Conservation (phyloP, 64 coral and sea anemone species). For the Montipora foliosa region DNA sequence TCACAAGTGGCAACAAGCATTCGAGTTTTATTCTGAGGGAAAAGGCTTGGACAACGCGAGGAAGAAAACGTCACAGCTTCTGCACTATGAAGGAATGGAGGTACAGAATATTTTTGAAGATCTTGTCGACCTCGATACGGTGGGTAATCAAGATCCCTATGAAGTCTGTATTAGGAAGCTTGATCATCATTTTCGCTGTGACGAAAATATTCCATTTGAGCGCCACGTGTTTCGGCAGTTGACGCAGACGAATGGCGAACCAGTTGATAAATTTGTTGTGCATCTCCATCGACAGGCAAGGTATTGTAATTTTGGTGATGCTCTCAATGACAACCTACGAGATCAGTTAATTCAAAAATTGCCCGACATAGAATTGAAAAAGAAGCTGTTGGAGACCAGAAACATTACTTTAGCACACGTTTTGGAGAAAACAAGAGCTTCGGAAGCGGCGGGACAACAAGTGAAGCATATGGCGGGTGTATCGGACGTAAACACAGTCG, state of each 20-base stretch:
- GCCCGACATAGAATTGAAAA: conserved; percentile 49
- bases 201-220: conserved; percentile 54
- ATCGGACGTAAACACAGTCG: conserved; percentile 12
- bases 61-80: conserved; percentile 25
- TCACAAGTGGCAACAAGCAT: conserved; percentile 33
- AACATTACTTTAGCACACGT: conserved; percentile 70
- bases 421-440: conserved; percentile 73
- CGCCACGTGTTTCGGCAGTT: conserved; percentile 47
- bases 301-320: conserved; percentile 60
- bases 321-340: conserved; percentile 44
- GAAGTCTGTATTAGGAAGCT: conserved; percentile 45
- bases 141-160: conserved; percentile 25
- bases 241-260: conserved; percentile 15
- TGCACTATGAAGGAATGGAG: conserved; percentile 16
- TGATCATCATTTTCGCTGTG: background rate
- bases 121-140: background rate
- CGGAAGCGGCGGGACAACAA: conserved; percentile 48
- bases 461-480: conserved; percentile 50
- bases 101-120: conserved; percentile 57
- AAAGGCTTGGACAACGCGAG: background rate
- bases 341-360: conserved; percentile 61
- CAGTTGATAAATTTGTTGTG: conserved; percentile 33
- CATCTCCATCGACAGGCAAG: conserved; percentile 30
- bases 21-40: conserved; percentile 21
- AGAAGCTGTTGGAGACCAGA: conserved; percentile 1